A percentile compares a stretch with the other conserved stretches of the same genome.
phyloP scores from a whole-genome alignment of 2,113 vertebrate genomes.

The Rhadina sibilatrix region DNA sequence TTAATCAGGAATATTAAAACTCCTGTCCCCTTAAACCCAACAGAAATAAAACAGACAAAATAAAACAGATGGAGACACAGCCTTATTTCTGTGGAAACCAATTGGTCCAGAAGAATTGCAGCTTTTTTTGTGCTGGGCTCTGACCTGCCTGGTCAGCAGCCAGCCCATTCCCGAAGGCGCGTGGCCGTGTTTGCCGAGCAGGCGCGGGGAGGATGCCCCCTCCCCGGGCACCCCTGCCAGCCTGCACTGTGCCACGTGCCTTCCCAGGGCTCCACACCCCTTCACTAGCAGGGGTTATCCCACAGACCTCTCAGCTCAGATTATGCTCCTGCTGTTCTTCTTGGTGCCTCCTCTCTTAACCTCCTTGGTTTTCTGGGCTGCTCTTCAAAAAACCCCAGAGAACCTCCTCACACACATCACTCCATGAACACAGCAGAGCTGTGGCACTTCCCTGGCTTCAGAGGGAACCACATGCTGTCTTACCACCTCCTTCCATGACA shows the following conservation, averaged over 20 bases:
- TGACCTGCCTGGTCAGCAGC: neutral
- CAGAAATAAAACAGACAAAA: neutral
- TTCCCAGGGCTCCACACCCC: neutral
- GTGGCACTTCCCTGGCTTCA: neutral
- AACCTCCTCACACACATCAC: neutral
- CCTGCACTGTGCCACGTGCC: neutral
- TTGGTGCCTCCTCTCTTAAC: neutral
- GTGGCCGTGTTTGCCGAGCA: accelerated
- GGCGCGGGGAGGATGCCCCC: too few species aligned
- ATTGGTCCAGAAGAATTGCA: neutral
- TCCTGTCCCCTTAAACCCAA: neutral
- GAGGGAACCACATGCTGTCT: neutral
- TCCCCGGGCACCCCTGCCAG: accelerated
- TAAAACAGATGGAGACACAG: neutral
- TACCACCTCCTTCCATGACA: neutral
- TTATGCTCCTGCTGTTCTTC: neutral
- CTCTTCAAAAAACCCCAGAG: neutral
- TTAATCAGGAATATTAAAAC: neutral
- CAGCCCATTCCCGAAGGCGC: neutral
- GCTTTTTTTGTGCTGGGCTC: neutral
- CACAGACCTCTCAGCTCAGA: neutral
- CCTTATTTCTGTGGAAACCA: neutral
- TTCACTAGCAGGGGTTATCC: neutral
- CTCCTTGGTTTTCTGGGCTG: neutral
- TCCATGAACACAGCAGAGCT: neutral